Base-by-base conservation (phyloP, 1,140 invertebrate genomes). In the Ceratosolen fusciceps region DNA sequence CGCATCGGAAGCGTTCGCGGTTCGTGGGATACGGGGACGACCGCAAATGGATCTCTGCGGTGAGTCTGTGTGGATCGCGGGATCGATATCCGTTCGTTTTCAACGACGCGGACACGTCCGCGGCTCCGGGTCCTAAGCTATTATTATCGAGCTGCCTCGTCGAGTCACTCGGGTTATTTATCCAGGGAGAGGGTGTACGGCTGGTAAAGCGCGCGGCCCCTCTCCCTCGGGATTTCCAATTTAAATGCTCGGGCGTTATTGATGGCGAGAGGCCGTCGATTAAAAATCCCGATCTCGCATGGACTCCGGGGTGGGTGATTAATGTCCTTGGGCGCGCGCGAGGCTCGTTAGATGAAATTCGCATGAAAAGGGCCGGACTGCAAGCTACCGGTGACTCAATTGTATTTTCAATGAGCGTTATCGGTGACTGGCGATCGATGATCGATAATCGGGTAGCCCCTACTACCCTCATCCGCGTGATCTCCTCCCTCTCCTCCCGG, bases 61-160 rank as follows among this genome's bases (percentile, higher is more conserved):
- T 12, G 21, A 62, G 52, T 47, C 62, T 60, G 56, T 60, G 56
- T 37, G 24, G 54, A 74, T 56, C 2, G 19, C 1, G 21, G 19
- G 49, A 73, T 73, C 8, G 71, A 31, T 73, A 73, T 73, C 54
- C 24, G 43, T 10, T 16, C 12, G 37, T 12, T 9, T 49, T 62
- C 29, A 52, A 21, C 24, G 39, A 26, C 16, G 43, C 26, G 39
- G 68, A 31, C 19, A 70, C 12, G 10, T 26, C 43, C 31, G 14
- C 29, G 58, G 10, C 26, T 62, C 21, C 26, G 31, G 37, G n/a
- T 34, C 37, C 60, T 65, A 21, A 65, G 34, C 31, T 65, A 10
- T 37, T 31, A n/a, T 37, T 31, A n/a, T 10, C 8, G 21, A 37
- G 37, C 37, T 24, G 3, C 60, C 10, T n/a, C n/a, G n/a, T 62